A percentile compares a stretch with the other conserved stretches of the same genome.
Conservation (phyloP, 2,797 vertebrate species). For the Eurystomus glaucurus region DNA sequence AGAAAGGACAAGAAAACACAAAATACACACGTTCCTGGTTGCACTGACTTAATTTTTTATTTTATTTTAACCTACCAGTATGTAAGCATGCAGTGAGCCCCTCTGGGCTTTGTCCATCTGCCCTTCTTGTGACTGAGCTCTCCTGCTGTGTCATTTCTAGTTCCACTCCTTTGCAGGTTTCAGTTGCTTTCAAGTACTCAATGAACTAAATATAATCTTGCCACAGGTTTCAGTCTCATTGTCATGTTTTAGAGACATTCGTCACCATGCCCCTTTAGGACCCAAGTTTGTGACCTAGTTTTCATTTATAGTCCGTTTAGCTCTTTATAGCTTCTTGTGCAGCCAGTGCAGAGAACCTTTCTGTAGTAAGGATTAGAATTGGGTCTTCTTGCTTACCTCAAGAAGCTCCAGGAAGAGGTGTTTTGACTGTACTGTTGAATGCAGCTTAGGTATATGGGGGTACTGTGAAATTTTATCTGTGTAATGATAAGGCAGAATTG, state of each 20-base stretch:
- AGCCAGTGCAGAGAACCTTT: background rate
- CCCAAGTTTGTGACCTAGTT: background rate
- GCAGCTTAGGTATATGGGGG: background rate
- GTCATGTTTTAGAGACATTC: background rate
- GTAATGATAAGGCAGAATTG: background rate
- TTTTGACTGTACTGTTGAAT: background rate
- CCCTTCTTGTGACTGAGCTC: background rate
- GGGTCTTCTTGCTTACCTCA: background rate
- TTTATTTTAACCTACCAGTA: background rate
- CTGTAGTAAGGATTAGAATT: background rate
- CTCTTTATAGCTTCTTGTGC: background rate
- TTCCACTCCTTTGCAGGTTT: background rate
- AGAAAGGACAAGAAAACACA: background rate
- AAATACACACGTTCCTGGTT: background rate
- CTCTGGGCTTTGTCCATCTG: background rate
- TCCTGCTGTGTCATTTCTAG: rapidly evolving
- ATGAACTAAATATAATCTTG: background rate
- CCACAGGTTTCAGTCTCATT: background rate
- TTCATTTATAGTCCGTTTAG: background rate
- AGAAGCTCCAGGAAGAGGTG: background rate
- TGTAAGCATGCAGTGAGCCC: background rate
- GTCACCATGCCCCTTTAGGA: background rate
- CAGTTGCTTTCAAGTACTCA: background rate
- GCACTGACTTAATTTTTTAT: background rate
- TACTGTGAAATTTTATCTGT: background rate